Percentiles rank a stretch among this genome's conserved stretches.
Conservation (phyloP, 2,113 vertebrate genomes). For the Mormyrus lacerda region DNA sequence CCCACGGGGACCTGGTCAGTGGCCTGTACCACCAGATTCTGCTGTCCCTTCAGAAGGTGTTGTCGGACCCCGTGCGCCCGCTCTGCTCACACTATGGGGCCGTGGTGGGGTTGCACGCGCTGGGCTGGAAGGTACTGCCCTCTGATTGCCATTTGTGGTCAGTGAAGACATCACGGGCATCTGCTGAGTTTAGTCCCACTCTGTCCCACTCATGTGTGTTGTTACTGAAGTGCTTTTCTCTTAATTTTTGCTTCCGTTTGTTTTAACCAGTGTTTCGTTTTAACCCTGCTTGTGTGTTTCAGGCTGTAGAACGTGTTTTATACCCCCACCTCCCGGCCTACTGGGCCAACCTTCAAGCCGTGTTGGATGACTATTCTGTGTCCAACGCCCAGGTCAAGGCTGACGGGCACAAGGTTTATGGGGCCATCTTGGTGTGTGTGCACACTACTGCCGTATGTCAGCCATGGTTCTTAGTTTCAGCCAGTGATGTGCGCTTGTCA, state of each 20-base stretch:
- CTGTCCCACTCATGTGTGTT: neutral
- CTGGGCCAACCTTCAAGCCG: constrained; percentile 84
- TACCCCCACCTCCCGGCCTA: constrained; percentile 85
- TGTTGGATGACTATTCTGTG: constrained; percentile 82
- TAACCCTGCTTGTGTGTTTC: constrained; percentile 3
- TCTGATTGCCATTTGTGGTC: neutral
- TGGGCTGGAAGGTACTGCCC: constrained; percentile 80
- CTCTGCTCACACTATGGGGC: constrained; percentile 91
- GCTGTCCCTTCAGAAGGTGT: constrained; percentile 82
- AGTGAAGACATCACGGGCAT: neutral
- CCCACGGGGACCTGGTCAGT: constrained; percentile 76
- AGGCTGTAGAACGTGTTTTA: constrained; percentile 83
- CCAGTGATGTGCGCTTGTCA: too few species aligned
- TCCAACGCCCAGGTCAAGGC: constrained; percentile 91
- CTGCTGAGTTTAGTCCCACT: neutral
- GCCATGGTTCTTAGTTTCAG: neutral
- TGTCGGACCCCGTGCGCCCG: constrained; percentile 81
- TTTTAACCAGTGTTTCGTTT: neutral
- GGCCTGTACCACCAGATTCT: constrained; percentile 85
- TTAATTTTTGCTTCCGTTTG: neutral
- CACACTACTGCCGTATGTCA: neutral
- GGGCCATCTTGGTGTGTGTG: constrained; percentile 77
- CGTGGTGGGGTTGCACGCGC: constrained; percentile 80
- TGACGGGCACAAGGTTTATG: constrained; percentile 87
- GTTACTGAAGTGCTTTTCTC: neutral